These are phyloP conservation scores for Equus quagga DNA, from an alignment of 2,113 vertebrate genomes.

Conservation along the genomic window DNA sequence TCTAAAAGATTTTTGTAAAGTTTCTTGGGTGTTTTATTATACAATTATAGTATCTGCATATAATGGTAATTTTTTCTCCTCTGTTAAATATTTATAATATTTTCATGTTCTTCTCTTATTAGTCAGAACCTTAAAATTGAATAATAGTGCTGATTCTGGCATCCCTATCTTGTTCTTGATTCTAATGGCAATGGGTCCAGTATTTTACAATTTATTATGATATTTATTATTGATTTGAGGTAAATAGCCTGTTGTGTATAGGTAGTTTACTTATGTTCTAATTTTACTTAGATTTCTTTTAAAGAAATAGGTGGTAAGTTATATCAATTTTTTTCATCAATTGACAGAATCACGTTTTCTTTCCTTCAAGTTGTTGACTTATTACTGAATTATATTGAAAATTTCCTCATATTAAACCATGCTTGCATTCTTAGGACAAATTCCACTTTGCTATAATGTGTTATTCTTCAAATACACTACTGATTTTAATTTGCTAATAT, in stretches of 20 bases:
- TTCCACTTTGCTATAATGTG: not conserved
- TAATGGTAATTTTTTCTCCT: conserved; percentile 20
- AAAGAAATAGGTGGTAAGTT: not conserved
- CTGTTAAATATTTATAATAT: conserved; percentile 13
- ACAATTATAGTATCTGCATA: not conserved
- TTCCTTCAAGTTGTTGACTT: not conserved
- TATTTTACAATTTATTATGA: conserved; percentile 39
- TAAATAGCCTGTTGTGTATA: not conserved
- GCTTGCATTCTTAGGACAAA: not conserved
- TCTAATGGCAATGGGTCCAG: not conserved
- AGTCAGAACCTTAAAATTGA: not conserved
- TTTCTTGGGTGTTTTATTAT: not conserved
- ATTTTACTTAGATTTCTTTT: not conserved
- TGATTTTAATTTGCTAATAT: conserved; percentile 11
- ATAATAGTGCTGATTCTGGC: not conserved
- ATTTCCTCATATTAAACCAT: not conserved
- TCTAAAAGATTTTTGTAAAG: not conserved
- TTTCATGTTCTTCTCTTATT: not conserved
- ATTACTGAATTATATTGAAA: not conserved
- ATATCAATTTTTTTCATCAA: not conserved
- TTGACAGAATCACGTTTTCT: not conserved
- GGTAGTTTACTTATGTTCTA: not conserved
- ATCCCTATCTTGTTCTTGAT: conserved; percentile 12
- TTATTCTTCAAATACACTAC: conserved; percentile 24
- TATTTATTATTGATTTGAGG: not conserved